These are phyloP conservation scores for Scelioninae gen. 1 DNA, from an alignment of 2,888 invertebrate species.

Conservation along the genomic window DNA sequence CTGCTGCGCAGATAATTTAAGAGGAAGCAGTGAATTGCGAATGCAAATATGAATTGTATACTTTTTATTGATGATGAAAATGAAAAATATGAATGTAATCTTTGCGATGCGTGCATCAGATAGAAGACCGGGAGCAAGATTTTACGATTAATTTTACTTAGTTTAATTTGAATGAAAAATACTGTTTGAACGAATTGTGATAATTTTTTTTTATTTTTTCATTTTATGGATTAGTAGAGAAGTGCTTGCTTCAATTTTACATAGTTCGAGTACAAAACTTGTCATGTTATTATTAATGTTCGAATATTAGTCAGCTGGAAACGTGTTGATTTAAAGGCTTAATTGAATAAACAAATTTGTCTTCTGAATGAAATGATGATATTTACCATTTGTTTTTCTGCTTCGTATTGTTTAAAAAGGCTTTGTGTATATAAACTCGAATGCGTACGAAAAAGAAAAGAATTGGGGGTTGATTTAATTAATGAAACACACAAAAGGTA, in stretches of 20 bases:
- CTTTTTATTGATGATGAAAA: background rate
- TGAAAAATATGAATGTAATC: constrained; percentile 1
- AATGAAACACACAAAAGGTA: background rate
- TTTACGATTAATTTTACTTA: background rate
- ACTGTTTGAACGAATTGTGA: background rate
- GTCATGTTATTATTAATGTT: too few relatives aligned
- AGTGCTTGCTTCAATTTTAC: background rate
- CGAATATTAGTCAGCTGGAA: too few relatives aligned
- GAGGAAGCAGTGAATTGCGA: background rate
- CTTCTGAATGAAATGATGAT: too few relatives aligned
- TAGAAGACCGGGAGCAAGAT: background rate
- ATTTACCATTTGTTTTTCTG: too few relatives aligned
- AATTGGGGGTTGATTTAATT: background rate
- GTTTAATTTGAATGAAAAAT: constrained; percentile 7
- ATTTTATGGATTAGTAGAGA: background rate
- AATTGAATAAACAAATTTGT: too few relatives aligned
- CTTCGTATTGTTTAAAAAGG: too few relatives aligned
- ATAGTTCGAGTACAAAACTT: too few relatives aligned
- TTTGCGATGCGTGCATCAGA: background rate
- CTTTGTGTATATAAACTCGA: too few relatives aligned
- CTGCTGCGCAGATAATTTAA: background rate
- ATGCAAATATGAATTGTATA: background rate
- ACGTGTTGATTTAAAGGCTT: too few relatives aligned
- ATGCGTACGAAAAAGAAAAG: background rate
- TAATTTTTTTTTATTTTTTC: background rate